phyloP scores from a whole-genome alignment of 1,140 invertebrate genomes.

The Adelges cooleyi region DNA sequence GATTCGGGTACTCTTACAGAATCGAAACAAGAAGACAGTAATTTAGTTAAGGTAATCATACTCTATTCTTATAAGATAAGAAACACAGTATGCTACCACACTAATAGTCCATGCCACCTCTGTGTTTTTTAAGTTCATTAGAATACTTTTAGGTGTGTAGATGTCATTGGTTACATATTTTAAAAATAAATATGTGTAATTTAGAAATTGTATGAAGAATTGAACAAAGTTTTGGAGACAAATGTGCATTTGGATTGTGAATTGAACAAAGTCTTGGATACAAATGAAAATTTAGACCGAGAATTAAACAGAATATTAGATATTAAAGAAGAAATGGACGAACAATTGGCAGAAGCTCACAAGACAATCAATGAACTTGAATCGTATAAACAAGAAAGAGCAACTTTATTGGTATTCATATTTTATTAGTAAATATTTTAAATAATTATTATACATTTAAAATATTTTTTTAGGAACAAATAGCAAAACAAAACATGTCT shows the following conservation, averaged over 20 bases:
- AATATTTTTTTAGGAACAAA: conserved; percentile 7
- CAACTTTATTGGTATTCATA: conserved; percentile 5
- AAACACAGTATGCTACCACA: too few species aligned
- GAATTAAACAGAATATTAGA: conserved; percentile 20
- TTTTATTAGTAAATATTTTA: too few species aligned
- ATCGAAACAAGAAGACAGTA: background rate
- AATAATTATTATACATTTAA: too few species aligned
- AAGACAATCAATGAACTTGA: background rate
- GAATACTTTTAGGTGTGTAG: too few species aligned
- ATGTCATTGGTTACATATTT: too few species aligned
- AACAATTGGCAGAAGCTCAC: conserved; percentile 8
- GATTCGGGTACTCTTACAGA: too few species aligned
- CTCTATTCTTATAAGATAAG: too few species aligned
- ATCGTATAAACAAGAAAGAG: background rate
- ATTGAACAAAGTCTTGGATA: conserved; percentile 5
- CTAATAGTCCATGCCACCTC: too few species aligned
- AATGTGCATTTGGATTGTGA: background rate
- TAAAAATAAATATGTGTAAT: too few species aligned
- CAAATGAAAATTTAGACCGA: conserved; percentile 17
- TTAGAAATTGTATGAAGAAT: too few species aligned
- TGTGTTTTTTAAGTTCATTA: too few species aligned
- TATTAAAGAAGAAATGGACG: conserved; percentile 22
- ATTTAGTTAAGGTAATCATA: conserved; percentile 2
- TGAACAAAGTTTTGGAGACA: too few species aligned
- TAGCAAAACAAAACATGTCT: background rate